Percentiles rank a stretch among this genome's conserved stretches.
These are phyloP conservation scores for Coptotermes formosanus DNA, from an alignment of 1,140 invertebrate species.

Conservation along the genomic window DNA sequence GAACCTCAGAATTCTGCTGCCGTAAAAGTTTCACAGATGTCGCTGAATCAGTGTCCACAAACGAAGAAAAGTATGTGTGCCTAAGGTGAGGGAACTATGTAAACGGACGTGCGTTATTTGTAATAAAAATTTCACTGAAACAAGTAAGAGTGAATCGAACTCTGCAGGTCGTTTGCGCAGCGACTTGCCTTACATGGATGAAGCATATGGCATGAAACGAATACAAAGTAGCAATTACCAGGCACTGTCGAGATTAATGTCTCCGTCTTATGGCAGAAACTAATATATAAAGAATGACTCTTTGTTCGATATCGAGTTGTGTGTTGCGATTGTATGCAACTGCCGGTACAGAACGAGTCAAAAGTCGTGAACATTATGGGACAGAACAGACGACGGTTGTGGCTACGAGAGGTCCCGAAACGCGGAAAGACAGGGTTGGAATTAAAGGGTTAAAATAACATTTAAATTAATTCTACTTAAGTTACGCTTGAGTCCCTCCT, in stretches of 20 bases:
- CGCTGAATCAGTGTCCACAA: no score
- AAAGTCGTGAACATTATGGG: neutral
- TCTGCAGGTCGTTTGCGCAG: neutral
- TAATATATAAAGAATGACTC: neutral
- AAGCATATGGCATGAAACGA: neutral
- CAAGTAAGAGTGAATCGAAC: constrained; percentile 5
- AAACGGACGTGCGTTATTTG: neutral
- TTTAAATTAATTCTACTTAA: no score
- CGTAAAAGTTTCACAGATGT: no score
- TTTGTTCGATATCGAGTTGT: neutral
- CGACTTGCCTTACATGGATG: constrained; percentile 12
- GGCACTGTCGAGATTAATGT: neutral
- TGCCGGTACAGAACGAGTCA: neutral
- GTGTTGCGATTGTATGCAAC: neutral
- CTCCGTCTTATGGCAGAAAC: neutral
- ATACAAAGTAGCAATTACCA: constrained; percentile 11
- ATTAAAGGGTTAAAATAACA: no score
- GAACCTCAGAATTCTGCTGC: no score
- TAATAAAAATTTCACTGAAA: constrained; percentile 14
- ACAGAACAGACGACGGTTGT: no score
- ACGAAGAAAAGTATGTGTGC: no score
- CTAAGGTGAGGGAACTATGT: neutral
- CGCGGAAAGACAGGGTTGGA: no score
- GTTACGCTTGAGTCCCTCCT: no score
- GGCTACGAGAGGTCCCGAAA: no score